A percentile compares a stretch with the other conserved stretches of the same genome.
Evolutionary conservation across 2,113 vertebrate species (phyloP).

Genomic region (Nyctereutes procyonoides): DNA sequence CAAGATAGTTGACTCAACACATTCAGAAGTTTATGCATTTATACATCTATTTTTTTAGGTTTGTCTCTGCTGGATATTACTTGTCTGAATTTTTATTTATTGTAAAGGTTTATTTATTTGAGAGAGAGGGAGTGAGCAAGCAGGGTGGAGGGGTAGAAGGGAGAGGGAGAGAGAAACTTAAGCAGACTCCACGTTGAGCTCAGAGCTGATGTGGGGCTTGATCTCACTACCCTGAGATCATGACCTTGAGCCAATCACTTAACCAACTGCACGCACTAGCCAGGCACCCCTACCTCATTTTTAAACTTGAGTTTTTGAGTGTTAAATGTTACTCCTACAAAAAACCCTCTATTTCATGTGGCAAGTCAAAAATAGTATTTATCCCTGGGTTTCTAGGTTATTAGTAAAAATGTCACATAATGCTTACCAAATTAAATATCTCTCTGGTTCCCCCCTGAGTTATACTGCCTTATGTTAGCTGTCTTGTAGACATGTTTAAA

Average conservation of each 20-base stretch:
- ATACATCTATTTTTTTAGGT: neutral
- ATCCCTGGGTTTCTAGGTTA: neutral
- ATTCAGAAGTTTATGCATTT: constrained; percentile 13
- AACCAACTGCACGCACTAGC: neutral
- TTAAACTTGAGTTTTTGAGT: neutral
- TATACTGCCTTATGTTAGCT: neutral
- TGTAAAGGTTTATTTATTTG: neutral
- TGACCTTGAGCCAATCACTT: neutral
- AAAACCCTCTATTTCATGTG: neutral
- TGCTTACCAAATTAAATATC: neutral
- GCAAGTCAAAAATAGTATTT: neutral
- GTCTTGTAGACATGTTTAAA: neutral
- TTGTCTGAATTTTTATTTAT: neutral
- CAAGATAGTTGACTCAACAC: neutral
- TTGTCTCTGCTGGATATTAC: neutral
- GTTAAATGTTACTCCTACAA: constrained; percentile 4
- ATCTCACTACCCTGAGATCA: neutral
- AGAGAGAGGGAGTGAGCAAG: neutral
- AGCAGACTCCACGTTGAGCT: neutral
- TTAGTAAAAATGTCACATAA: neutral
- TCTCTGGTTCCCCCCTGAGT: neutral
- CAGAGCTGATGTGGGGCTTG: neutral
- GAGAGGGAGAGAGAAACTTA: neutral
- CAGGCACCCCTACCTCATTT: neutral
- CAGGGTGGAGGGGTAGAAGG: neutral